phyloP scores from a whole-genome alignment of 2,113 vertebrate species.

The Parotia lawesii region DNA sequence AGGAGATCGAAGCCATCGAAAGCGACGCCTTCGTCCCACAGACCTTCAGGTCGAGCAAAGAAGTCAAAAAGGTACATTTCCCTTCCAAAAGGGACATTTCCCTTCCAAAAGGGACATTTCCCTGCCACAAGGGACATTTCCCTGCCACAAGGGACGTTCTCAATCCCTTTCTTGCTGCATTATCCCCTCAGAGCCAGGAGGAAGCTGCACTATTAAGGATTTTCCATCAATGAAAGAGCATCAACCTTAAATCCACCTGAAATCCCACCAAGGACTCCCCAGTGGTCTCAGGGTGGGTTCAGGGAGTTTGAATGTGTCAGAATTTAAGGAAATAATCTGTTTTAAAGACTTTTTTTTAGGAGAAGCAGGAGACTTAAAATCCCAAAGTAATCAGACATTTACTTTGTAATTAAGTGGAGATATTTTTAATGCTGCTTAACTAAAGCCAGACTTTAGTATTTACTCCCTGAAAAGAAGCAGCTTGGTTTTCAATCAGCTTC shows the following conservation, averaged over 20 bases:
- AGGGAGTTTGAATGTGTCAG: background rate
- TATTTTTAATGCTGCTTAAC: background rate
- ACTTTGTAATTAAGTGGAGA: background rate
- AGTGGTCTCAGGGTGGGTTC: background rate
- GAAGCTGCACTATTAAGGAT: background rate
- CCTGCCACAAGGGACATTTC: background rate
- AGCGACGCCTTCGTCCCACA: constrained; percentile 94
- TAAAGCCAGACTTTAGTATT: background rate
- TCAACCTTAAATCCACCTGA: background rate
- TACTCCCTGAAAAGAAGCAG: background rate
- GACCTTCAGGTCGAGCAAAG: constrained; percentile 93
- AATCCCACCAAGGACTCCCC: background rate
- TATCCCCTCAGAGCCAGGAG: background rate
- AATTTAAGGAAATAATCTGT: background rate
- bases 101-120: constrained; percentile 76
- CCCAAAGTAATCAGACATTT: background rate
- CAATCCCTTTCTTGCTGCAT: background rate
- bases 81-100: background rate
- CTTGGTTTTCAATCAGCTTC: background rate
- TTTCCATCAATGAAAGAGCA: background rate
- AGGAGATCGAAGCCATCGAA: constrained; percentile 97
- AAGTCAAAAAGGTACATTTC: constrained; percentile 84
- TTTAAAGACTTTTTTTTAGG: background rate
- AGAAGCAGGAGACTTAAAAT: background rate
- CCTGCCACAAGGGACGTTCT: background rate